Percentiles rank a stretch among this genome's conserved stretches.
Evolutionary conservation across 2,888 invertebrate genomes (phyloP).

Genomic region (Strigamia transsilvanica): DNA sequence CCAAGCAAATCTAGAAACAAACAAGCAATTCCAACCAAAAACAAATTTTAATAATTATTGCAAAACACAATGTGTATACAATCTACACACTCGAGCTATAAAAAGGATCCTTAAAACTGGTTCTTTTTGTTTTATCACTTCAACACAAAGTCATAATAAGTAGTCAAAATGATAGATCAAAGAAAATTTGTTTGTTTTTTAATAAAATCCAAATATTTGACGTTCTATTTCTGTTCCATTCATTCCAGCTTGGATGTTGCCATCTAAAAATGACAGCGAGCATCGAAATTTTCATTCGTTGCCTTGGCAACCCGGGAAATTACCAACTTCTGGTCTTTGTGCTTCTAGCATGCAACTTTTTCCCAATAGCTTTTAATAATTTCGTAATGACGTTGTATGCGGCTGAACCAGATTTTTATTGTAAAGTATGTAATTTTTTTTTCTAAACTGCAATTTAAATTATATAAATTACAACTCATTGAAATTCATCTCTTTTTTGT

Average conservation of each 20-base stretch:
- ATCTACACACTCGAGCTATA: background rate
- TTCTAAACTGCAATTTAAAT: background rate
- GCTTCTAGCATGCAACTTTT: conserved; percentile 55
- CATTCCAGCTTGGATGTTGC: conserved; percentile 17
- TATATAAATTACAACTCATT: too few relatives aligned
- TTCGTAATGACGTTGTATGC: conserved; percentile 54
- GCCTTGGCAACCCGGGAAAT: conserved; percentile 53
- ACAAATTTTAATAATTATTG: background rate
- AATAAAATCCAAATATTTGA: background rate
- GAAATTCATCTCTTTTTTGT: too few relatives aligned
- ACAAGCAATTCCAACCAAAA: too few relatives aligned
- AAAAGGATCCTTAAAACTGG: background rate
- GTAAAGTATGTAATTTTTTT: conserved; percentile 54
- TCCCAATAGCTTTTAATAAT: conserved; percentile 56
- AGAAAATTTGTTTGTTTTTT: background rate
- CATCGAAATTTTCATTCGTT: conserved; percentile 48
- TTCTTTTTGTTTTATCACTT: conserved; percentile 3
- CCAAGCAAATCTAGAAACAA: too few relatives aligned
- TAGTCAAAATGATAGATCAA: background rate
- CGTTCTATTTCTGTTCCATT: background rate
- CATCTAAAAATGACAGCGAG: conserved; percentile 46
- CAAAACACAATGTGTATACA: background rate
- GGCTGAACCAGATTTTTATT: conserved; percentile 51
- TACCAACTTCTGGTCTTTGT: conserved; percentile 54
- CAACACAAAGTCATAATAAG: background rate